Evolutionary conservation across 2,888 invertebrate species (phyloP).

Genomic region (Podabrus alpinus): DNA sequence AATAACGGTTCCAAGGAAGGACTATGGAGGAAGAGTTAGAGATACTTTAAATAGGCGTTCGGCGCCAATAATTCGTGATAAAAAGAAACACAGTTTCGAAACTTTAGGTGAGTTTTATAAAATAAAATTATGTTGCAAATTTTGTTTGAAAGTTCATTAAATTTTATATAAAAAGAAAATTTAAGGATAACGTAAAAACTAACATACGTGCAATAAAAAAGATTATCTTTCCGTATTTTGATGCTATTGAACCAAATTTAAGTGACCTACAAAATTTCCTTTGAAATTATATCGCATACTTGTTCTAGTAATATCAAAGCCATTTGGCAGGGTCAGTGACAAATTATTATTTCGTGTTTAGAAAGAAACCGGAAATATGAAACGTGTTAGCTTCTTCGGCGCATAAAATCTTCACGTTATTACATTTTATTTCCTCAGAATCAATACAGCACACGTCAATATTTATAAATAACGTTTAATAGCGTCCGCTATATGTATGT

Average conservation of each 20-base stretch:
- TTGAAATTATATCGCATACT: neutral
- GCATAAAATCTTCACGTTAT: neutral
- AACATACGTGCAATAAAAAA: neutral
- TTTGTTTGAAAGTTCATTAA: neutral
- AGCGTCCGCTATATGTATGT: neutral
- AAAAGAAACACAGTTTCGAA: conserved; percentile 54
- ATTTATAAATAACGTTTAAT: neutral
- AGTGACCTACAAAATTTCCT: neutral
- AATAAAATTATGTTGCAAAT: neutral
- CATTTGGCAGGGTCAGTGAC: neutral
- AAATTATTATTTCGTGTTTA: neutral
- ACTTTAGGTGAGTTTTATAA: conserved; percentile 49
- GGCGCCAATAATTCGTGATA: conserved; percentile 54
- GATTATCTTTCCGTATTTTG: neutral
- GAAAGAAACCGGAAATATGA: neutral
- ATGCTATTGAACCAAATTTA: neutral
- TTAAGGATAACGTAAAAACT: neutral
- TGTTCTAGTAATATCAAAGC: neutral
- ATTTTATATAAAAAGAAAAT: neutral
- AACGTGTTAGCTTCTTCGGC: neutral
- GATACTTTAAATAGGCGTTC: conserved; percentile 51
- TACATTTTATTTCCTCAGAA: neutral
- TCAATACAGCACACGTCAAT: neutral
- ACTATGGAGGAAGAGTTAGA: conserved; percentile 43
- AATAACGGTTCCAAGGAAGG: conserved; percentile 51